Evolutionary conservation across 2,113 vertebrate species (phyloP).

Genomic region (Ceyx margarethae): DNA sequence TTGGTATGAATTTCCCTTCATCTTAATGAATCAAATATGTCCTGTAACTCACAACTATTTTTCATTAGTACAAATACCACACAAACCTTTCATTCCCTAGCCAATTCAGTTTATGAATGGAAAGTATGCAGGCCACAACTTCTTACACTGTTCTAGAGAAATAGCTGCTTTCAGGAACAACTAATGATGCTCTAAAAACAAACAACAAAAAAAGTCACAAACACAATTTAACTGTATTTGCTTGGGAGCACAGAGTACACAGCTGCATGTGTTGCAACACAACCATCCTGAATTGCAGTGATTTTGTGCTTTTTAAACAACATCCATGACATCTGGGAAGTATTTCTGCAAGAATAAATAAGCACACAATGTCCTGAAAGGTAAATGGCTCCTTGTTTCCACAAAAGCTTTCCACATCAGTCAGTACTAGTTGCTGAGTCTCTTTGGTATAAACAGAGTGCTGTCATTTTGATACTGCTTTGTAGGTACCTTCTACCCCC

Average conservation of each 20-base stretch:
- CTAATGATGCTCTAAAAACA: not conserved
- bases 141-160: not conserved
- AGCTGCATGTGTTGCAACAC: not conserved
- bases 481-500: not conserved
- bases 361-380: not conserved
- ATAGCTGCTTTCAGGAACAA: not conserved
- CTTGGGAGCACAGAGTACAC: not conserved
- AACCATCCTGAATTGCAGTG: not conserved
- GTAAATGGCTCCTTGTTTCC: not conserved
- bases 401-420: not conserved
- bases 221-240: not conserved
- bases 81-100: not conserved
- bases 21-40: slow-evolving; percentile 1
- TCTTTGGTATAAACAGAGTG: not conserved
- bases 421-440: not conserved
- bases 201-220: not conserved
- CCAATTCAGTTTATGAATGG: not conserved
- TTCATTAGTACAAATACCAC: not conserved
- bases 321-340: slow-evolving; percentile 11
- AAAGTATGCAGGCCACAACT: slow-evolving; percentile 8
- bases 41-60: not conserved
- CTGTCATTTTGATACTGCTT: not conserved
- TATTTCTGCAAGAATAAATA: not conserved
- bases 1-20: not conserved
- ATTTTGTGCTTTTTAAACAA: not conserved